Percentiles rank a stretch among this genome's conserved stretches.
These are phyloP conservation scores for Siderastrea radians DNA, from an alignment of 92 coral and sea anemone species.

Conservation along the genomic window DNA sequence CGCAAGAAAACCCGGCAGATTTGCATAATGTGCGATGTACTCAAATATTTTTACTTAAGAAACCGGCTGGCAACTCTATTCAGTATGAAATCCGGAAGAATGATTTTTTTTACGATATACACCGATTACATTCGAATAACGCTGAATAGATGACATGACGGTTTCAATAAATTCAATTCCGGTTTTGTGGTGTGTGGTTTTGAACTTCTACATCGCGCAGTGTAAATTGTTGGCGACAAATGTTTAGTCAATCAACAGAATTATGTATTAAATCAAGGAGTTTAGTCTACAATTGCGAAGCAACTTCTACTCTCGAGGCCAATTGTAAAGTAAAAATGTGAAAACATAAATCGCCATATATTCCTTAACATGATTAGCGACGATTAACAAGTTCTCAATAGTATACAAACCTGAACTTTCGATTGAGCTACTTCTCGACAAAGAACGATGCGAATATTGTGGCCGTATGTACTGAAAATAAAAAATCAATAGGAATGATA, in stretches of 20 bases:
- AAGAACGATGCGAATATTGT: conserved; percentile 82
- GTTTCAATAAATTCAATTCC: neutral
- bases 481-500: conserved; percentile 20
- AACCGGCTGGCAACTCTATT: neutral
- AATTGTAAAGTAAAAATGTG: neutral
- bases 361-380: no score
- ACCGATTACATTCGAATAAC: neutral
- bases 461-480: conserved; percentile 81
- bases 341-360: neutral
- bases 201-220: neutral
- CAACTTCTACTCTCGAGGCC: neutral
- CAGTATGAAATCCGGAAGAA: neutral
- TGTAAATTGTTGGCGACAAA: neutral
- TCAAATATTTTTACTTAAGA: neutral
- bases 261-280: neutral
- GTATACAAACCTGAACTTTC: conserved; percentile 90
- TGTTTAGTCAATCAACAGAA: neutral
- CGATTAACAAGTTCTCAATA: neutral
- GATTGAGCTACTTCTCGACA: conserved; percentile 88
- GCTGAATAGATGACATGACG: neutral
- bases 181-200: neutral
- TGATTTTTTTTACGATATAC: neutral
- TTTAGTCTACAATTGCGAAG: neutral
- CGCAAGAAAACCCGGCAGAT: conserved; percentile 17
- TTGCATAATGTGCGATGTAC: neutral